phyloP scores from a whole-genome alignment of 2,113 vertebrate species.

The Loxodonta africana region DNA sequence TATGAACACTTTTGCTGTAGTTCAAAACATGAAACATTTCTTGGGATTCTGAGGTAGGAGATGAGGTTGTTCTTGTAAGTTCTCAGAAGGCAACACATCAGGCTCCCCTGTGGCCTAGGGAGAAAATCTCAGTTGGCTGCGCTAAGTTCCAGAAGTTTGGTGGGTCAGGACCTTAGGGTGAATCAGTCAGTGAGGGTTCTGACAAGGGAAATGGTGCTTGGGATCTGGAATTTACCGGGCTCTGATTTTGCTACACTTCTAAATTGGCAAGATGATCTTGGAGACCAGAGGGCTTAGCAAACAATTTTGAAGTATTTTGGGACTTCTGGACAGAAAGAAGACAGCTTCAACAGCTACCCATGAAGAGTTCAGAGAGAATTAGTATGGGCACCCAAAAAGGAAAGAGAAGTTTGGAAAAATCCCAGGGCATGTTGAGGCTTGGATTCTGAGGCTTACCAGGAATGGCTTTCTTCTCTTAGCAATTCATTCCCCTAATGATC shows the following conservation, averaged over 20 bases:
- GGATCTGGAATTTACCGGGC: conserved; percentile 16
- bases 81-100: not conserved
- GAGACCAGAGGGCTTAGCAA: not conserved
- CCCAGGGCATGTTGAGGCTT: not conserved
- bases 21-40: not conserved
- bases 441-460: not conserved
- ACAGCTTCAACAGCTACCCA: not conserved
- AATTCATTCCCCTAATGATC: not conserved
- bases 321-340: not conserved
- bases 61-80: not conserved
- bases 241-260: not conserved
- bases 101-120: not conserved
- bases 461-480: not conserved
- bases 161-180: not conserved
- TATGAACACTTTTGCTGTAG: not conserved
- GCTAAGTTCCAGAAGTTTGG: not conserved
- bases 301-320: not conserved
- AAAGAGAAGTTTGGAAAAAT: not conserved
- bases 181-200: not conserved
- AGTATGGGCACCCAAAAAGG: not conserved
- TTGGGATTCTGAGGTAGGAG: not conserved
- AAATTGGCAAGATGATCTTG: not conserved
- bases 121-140: not conserved
- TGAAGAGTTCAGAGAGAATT: not conserved
- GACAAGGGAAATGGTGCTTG: not conserved